phyloP scores from a whole-genome alignment of 1,140 invertebrate genomes.

The Drosophila tristis region DNA sequence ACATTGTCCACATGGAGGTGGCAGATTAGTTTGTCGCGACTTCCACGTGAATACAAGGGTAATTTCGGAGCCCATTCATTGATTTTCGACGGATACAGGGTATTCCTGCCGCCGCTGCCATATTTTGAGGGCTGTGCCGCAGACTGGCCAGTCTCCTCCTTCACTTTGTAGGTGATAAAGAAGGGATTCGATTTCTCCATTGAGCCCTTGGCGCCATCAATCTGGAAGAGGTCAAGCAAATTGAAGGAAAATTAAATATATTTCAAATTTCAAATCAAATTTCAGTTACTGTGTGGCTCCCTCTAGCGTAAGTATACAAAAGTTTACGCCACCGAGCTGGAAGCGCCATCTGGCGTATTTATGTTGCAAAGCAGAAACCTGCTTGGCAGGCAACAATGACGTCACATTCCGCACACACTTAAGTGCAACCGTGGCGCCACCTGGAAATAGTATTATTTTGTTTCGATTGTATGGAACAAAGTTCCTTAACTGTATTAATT shows the following conservation, averaged over 20 bases:
- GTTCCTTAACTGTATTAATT: too few relatives aligned
- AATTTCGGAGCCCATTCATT: constrained; percentile 48
- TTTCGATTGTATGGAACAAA: too few relatives aligned
- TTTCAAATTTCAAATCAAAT: too few relatives aligned
- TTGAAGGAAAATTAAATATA: background rate
- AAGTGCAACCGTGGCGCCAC: too few relatives aligned
- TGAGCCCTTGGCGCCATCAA: constrained; percentile 53
- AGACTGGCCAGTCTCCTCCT: background rate
- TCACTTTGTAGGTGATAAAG: constrained; percentile 49
- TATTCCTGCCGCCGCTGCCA: constrained; percentile 22
- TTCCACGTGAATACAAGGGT: constrained; percentile 68
- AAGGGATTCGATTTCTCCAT: constrained; percentile 37
- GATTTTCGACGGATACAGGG: constrained; percentile 15
- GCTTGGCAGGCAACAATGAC: too few relatives aligned
- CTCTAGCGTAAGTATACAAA: constrained; percentile 9
- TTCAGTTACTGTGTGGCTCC: background rate
- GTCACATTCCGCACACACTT: too few relatives aligned
- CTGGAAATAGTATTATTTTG: too few relatives aligned
- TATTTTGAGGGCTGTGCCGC: background rate
- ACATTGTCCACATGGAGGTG: constrained; percentile 57
- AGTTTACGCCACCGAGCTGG: background rate
- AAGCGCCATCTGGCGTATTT: too few relatives aligned
- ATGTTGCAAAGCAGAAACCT: too few relatives aligned
- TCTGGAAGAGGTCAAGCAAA: constrained; percentile 26
- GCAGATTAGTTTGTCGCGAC: constrained; percentile 68